Conservation (phyloP, 2,888 invertebrate genomes). For the Coelinius sp. region DNA sequence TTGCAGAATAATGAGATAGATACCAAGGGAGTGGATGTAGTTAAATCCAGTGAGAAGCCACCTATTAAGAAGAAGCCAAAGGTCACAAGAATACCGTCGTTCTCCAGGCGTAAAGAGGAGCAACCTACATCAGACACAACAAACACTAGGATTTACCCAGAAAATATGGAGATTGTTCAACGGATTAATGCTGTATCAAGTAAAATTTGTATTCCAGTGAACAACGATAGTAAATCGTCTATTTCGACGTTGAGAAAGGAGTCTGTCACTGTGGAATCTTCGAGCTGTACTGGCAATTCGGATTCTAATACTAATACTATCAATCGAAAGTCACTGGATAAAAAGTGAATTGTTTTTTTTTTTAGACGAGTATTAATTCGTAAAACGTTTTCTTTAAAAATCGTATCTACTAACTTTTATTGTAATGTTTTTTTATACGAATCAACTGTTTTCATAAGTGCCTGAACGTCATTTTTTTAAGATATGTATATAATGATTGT, state of each 20-base stretch:
- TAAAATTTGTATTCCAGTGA: slow-evolving; percentile 38
- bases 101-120: slow-evolving; percentile 57
- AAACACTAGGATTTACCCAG: slow-evolving; percentile 44
- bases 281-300: slow-evolving; percentile 51
- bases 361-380: slow-evolving; percentile 24
- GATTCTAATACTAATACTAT: slow-evolving; percentile 59
- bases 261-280: slow-evolving; percentile 51
- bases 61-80: slow-evolving; percentile 61
- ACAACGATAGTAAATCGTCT: slow-evolving; percentile 50
- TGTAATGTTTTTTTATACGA: slow-evolving; percentile 55
- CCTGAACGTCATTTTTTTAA: slow-evolving; percentile 26
- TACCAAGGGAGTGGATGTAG: slow-evolving; percentile 43
- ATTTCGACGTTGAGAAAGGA: slow-evolving; percentile 54
- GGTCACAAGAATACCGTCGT: slow-evolving; percentile 61
- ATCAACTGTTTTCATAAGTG: slow-evolving; percentile 49
- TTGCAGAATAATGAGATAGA: slow-evolving; percentile 50
- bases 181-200: slow-evolving; percentile 51
- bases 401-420: slow-evolving; percentile 11
- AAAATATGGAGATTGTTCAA: slow-evolving; percentile 57
- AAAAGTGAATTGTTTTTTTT: slow-evolving; percentile 46
- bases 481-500: slow-evolving; percentile 16
- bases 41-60: slow-evolving; percentile 53
- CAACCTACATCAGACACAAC: slow-evolving; percentile 32
- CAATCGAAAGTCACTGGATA: slow-evolving; percentile 55
- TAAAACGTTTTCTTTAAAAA: slow-evolving; percentile 39